phyloP scores from a whole-genome alignment of 2,888 invertebrate genomes.

The Gonocerus acuteangulatus region DNA sequence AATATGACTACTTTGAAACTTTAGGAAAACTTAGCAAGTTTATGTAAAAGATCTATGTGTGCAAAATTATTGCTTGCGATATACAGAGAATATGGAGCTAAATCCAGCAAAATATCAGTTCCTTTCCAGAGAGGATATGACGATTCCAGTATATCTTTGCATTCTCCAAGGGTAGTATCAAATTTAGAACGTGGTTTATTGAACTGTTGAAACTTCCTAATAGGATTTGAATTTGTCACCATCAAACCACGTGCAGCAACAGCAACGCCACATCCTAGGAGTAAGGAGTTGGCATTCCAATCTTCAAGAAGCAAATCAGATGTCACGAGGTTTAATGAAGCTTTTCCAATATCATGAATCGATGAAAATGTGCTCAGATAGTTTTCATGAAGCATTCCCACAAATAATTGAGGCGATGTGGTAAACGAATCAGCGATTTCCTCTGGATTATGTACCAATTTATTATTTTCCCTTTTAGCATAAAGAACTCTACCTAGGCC shows the following conservation, averaged over 20 bases:
- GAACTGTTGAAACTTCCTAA: constrained; percentile 32
- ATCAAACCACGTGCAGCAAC: constrained; percentile 30
- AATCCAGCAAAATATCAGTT: constrained; percentile 16
- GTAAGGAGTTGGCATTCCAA: constrained; percentile 11
- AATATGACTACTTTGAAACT: too few relatives aligned
- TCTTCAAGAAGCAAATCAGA: constrained; percentile 25
- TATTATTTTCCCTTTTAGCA: constrained; percentile 28
- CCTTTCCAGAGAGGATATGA: constrained; percentile 1
- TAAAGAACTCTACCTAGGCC: constrained; percentile 31
- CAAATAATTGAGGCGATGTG: constrained; percentile 27
- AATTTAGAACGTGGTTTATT: constrained; percentile 21
- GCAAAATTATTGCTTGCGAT: not conserved
- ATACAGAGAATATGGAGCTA: constrained; percentile 4
- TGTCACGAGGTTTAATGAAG: constrained; percentile 13
- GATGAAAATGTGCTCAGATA: constrained; percentile 31
- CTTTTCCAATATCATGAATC: constrained; percentile 27
- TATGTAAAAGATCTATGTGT: not conserved
- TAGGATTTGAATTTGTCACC: constrained; percentile 23
- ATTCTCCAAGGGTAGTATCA: constrained; percentile 2
- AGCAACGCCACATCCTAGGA: constrained; percentile 19
- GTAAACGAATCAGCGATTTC: constrained; percentile 28
- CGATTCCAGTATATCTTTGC: constrained; percentile 3
- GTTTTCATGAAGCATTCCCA: constrained; percentile 33
- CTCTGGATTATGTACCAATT: constrained; percentile 24
- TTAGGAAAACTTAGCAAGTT: constrained; percentile 7